A percentile compares a stretch with the other conserved stretches of the same genome.
Evolutionary conservation across 2,113 vertebrate genomes (phyloP).

Genomic region (Ranitomeya variabilis): DNA sequence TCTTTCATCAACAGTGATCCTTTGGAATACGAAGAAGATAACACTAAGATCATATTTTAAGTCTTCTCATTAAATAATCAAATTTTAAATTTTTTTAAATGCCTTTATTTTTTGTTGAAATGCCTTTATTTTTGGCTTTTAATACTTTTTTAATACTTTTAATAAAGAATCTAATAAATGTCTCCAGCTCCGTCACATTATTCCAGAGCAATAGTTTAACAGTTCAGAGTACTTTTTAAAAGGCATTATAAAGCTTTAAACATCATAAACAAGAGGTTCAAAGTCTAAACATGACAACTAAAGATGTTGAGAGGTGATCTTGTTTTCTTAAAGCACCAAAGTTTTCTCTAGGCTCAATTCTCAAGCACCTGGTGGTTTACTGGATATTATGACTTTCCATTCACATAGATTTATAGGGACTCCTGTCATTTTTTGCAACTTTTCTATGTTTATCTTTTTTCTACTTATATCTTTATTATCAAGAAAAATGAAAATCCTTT

Average conservation of each 20-base stretch:
- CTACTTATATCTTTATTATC: no score
- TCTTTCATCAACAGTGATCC: conserved; percentile 10
- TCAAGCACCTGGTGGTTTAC: no score
- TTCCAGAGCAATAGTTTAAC: neutral
- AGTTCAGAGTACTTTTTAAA: neutral
- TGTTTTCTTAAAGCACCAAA: no score
- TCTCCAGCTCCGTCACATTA: neutral
- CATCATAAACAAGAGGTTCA: no score
- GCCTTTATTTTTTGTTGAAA: neutral
- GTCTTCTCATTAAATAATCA: conserved; percentile 3
- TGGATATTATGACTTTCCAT: neutral
- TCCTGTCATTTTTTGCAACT: neutral
- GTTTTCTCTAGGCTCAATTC: no score
- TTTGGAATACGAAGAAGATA: conserved; percentile 24
- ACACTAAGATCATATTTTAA: conserved; percentile 18
- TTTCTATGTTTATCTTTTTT: neutral
- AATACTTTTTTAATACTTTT: neutral
- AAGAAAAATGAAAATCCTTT: no score
- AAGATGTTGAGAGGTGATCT: no score
- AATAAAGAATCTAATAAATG: neutral
- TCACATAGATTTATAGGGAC: neutral
- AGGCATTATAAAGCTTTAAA: neutral
- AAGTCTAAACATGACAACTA: no score
- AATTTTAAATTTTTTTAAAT: neutral
- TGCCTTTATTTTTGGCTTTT: conserved; percentile 16